These are phyloP conservation scores for Petrocephalus sullivani DNA, from an alignment of 2,797 vertebrate species.

Conservation along the genomic window DNA sequence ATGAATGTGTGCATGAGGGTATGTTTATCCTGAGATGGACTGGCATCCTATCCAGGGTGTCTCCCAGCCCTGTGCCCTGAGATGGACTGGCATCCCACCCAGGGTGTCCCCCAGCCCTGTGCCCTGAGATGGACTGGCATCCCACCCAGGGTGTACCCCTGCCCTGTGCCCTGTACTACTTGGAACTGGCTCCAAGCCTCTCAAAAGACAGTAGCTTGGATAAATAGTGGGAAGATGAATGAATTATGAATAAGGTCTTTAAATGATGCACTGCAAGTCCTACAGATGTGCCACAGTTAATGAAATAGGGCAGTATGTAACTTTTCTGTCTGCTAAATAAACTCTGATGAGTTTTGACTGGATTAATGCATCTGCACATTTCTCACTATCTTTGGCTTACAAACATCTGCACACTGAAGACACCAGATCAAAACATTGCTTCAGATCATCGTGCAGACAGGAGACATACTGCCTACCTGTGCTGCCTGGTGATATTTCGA, in stretches of 20 bases:
- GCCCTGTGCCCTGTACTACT: not conserved
- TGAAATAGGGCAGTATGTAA: not conserved
- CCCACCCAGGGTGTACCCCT: not conserved
- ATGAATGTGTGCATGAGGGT: not conserved
- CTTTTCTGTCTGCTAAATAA: not conserved
- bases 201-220: not conserved
- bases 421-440: not conserved
- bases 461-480: not conserved
- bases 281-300: not conserved
- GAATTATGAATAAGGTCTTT: not conserved
- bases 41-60: not conserved
- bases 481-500: not conserved
- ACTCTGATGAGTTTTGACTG: not conserved
- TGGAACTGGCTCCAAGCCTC: not conserved
- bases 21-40: not conserved
- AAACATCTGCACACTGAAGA: not conserved
- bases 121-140: not conserved
- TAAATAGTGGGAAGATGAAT: not conserved
- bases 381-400: not conserved
- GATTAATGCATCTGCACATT: not conserved
- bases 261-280: not conserved
- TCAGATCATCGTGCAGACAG: not conserved
- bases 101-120: not conserved
- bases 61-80: not conserved
- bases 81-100: not conserved